Percentiles rank a stretch among this genome's conserved stretches.
Conservation (phyloP, 2,888 invertebrate species). For the Globia sparganii region DNA sequence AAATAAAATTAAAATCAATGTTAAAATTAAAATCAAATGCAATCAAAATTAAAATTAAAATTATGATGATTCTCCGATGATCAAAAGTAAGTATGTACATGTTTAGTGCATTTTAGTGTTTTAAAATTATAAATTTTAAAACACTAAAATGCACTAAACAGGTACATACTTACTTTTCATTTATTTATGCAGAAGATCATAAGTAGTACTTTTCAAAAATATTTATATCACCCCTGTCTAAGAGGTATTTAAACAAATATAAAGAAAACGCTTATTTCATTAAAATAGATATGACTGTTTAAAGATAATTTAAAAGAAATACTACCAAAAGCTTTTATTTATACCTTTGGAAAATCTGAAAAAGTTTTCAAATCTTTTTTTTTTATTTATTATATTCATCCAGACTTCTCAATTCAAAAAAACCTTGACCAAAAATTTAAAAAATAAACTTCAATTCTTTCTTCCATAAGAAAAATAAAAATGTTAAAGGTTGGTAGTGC, state of each 20-base stretch:
- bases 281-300: background rate
- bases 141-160: too few species aligned
- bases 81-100: background rate
- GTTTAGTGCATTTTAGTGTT: background rate
- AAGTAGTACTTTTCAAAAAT: background rate
- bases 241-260: slow-evolving; percentile 4
- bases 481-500: background rate
- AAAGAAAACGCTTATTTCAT: background rate
- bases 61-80: background rate
- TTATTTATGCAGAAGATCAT: too few species aligned
- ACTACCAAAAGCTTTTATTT: slow-evolving; percentile 7
- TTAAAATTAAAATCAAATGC: too few species aligned
- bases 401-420: background rate
- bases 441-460: background rate
- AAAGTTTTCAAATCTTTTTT: background rate
- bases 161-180: too few species aligned
- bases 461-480: background rate
- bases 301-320: background rate
- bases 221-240: background rate
- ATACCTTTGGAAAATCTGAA: background rate
- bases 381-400: background rate
- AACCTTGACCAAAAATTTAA: background rate
- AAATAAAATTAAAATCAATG: too few species aligned
- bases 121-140: background rate
- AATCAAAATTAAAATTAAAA: too few species aligned